Base-by-base conservation (phyloP, 2,888 invertebrate genomes). In the Drosophila austrosaltans region DNA sequence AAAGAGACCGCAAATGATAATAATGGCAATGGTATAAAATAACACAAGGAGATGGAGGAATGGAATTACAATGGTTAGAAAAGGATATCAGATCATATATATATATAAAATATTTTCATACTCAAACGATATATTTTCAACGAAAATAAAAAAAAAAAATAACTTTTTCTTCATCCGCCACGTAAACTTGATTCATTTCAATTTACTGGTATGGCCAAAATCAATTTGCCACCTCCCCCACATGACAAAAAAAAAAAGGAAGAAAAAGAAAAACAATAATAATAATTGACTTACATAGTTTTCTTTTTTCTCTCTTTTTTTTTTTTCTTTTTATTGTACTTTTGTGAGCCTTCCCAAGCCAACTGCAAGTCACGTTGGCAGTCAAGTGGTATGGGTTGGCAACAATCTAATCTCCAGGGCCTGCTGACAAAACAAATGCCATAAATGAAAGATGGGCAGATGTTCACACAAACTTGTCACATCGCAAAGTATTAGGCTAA, bases 281-380 rank as follows among this genome's bases (percentile, higher is more conserved):
- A 85, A 86, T 88, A 83, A 88, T 83, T 86, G 86, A 88, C 78
- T 83, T 87, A 67, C 74, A 77, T 72, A 73, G 82, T 73, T 72
- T 72, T 71, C 62, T 36, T 48, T 63, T 57, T 60, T 65, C 57
- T 48, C 53, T 22, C 20, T 53, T 28, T 3, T 32, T 30, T 16
- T 30, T 53, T 36, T 30, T 5, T 30, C 5, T 30, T 30, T 30
- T 30, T 30, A 30, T 30, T 56, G 62, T 58, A 39, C 53, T 58
- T 30, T 25, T 63, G 39, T 40, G 44, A 48, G 48, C 61, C 56
- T 59, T 63, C 40, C 28, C 39, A 44, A 42, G 63, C 32, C 39
- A 44, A 42, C 66, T 69, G 30, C 36, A 54, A 70, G 75, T 77
- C 84, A 78, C 81, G 83, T 76, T 87, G 81, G 66, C 83, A 74